Evolutionary conservation across 2,113 vertebrate species (phyloP), one percentile per base, ranked within the genome.

Genomic region (Gobio gobio): DNA sequence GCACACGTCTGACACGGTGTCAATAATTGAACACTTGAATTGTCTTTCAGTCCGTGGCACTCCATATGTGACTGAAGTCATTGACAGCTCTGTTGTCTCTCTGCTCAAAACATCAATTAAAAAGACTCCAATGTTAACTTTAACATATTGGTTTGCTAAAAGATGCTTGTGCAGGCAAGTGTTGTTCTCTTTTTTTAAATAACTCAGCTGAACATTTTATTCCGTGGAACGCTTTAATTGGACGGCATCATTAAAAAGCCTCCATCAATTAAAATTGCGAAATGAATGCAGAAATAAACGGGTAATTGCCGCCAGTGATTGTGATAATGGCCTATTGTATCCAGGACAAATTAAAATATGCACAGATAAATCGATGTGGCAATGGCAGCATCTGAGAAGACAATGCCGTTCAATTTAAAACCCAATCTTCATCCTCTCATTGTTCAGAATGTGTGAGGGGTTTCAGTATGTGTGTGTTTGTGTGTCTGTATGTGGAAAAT

Each of bases 401-500:
- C 63, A 72, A 76, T 24, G 47, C 4, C 1, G 20, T 72, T 86
- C 82, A 58, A 74, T 83, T 83, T 83, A 83, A 78, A 83, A 59
- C 68, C 58, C 26, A 74, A 81, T 66, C 78, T 86, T 63, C 59
- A 76, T 51, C 72, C 72, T 76, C 72, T 82, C 72, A 24, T 74
- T 76, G 82, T 75, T 47, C 22, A 29, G 59, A 58, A 61, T 20
- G 58, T 75, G n/a, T 33, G 26, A 68, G 73, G 10, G 24, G 40
- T 26, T 24, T 84, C 56, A 74, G 74, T 36, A n/a, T 49, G 54
- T 68, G 20, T 47, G 24, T 87, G 36, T 73, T 66, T 78, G 68
- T 84, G 70, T 86, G 51, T 47, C 43, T 56, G 51, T 82, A 73
- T 83, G 86, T 84, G 86, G 87, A 86, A 86, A 90, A 91, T 81